These are phyloP conservation scores for Gila robusta DNA, from an alignment of 2,797 vertebrate genomes.

Conservation along the genomic window DNA sequence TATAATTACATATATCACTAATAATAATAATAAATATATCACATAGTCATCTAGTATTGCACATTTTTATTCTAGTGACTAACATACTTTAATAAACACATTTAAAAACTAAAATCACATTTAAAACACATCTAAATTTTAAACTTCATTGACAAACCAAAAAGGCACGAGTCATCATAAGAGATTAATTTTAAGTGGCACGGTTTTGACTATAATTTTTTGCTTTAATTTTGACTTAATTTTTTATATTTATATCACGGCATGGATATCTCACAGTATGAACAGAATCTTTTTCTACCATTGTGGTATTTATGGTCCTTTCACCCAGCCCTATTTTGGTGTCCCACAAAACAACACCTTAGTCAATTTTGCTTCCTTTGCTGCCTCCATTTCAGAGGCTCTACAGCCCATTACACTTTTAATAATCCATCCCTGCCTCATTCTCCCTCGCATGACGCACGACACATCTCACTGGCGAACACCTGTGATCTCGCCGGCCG, in stretches of 20 bases:
- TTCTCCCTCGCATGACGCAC: slow-evolving; percentile 28
- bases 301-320: background rate
- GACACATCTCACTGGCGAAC: slow-evolving; percentile 39
- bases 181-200: background rate
- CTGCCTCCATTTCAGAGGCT: slow-evolving; percentile 4
- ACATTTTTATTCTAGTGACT: background rate
- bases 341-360: background rate
- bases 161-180: background rate
- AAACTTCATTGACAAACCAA: background rate
- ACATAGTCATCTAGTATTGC: background rate
- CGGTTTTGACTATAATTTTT: background rate
- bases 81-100: background rate
- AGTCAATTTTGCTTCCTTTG: background rate
- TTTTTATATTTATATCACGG: background rate
- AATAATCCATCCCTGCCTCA: slow-evolving; percentile 45
- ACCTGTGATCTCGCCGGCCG: slow-evolving; percentile 41
- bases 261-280: background rate
- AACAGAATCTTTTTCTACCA: background rate
- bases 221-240: background rate
- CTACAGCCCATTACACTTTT: slow-evolving; percentile 57
- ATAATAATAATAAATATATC: too few species aligned
- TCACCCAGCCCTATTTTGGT: background rate
- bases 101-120: too few species aligned
- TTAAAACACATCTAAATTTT: background rate
- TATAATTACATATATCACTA: too few species aligned